Evolutionary conservation across 2,888 invertebrate genomes (phyloP).

Genomic region (Tromatobia lineatoria): DNA sequence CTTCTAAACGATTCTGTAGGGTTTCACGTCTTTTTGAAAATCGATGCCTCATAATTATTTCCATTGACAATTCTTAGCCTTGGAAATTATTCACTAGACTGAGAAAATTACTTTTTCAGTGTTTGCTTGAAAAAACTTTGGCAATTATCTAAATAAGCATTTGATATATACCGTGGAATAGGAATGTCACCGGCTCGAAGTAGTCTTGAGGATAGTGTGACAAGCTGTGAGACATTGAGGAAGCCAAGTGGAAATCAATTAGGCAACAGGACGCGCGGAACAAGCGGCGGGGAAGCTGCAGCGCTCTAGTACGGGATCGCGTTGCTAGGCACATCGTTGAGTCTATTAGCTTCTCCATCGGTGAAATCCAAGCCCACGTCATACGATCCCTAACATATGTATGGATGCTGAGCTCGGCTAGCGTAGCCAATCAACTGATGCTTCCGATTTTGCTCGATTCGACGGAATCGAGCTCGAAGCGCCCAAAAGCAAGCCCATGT

Average conservation of each 20-base stretch:
- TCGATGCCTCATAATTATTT: too few species aligned
- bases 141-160: too few species aligned
- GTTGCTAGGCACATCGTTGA: neutral
- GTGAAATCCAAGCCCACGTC: conserved; percentile 49
- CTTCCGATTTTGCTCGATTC: conserved; percentile 64
- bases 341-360: conserved; percentile 23
- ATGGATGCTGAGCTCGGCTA: conserved; percentile 41
- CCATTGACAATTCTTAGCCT: too few species aligned
- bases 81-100: too few species aligned
- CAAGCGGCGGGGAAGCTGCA: conserved; percentile 19
- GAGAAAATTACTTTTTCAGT: too few species aligned
- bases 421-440: conserved; percentile 71
- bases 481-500: neutral
- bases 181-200: neutral
- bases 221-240: neutral
- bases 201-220: neutral
- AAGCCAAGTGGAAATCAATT: conserved; percentile 10
- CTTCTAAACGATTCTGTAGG: too few species aligned
- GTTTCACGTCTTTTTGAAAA: too few species aligned
- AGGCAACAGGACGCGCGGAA: neutral
- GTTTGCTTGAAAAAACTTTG: neutral
- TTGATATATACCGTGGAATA: too few species aligned
- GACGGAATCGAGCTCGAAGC: conserved; percentile 27
- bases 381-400: conserved; percentile 21
- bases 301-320: neutral